Base-by-base conservation (phyloP, 1,140 invertebrate species). In the Drosophila azteca region DNA sequence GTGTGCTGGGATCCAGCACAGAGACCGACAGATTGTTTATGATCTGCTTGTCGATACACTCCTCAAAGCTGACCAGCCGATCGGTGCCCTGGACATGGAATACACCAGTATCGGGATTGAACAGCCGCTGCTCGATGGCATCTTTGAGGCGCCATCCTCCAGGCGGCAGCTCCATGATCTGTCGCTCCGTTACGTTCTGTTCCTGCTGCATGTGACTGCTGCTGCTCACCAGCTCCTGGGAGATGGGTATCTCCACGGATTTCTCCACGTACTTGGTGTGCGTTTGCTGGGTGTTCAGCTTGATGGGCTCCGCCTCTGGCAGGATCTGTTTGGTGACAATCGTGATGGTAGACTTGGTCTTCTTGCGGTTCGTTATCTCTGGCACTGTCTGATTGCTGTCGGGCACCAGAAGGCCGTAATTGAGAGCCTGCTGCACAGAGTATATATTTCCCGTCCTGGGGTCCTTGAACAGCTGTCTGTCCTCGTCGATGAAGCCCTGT, bases 81-180 rank as follows among this genome's bases (percentile, higher is more conserved):
- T 97, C 96, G 2, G 96, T 97, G 31, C 95, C 95, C 41, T 97
- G 97, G 78, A 99, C 96, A 53, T 95, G 95, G 85, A 98, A 97
- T 2, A 97, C 92, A 2, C 97, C 97, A 6, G 94, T 95, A 2
- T 94, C 93, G 1, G 96, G 94, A 92, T 98, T 95, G 74, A 98
- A 96, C 3, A 97, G 91, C 45, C 94, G 94, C 88, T 95, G 94
- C 31, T 95, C 93, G 53, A 97, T 97, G 8, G 96, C 96, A 84
- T 97, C 95, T 53, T 93, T 92, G 0, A 98, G 92, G 51, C 93
- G 93, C 97, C 97, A 97, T 7, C 96, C 96, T 69, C 95, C 95
- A n/a, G 93, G 92, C 2, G 97, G 96, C n/a, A 97, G 74, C 75
- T 97, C 95, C 71, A 95, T 94, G 0, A 94, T 93, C 39, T 91